Conservation (phyloP, 2,888 invertebrate species). For the Pachymerium ferrugineum region DNA sequence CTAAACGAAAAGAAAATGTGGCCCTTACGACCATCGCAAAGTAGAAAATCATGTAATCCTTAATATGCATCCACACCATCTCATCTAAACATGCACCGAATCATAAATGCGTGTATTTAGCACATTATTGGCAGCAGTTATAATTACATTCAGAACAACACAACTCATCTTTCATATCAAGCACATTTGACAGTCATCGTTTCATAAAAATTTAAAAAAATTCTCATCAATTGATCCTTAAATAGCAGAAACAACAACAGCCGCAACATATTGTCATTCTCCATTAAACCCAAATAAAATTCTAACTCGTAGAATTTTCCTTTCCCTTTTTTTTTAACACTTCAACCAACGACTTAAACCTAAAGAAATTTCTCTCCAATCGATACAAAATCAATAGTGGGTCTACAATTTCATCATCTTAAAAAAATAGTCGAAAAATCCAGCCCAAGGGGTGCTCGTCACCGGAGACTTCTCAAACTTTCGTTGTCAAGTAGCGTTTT, state of each 20-base stretch:
- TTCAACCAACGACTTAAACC: background rate
- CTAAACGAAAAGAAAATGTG: background rate
- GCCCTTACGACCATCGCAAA: conserved; percentile 4
- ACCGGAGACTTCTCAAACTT: background rate
- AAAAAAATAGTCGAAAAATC: background rate
- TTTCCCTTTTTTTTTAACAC: background rate
- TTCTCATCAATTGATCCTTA: background rate
- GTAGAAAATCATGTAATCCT: conserved; percentile 18
- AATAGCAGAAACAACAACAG: background rate
- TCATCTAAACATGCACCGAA: background rate
- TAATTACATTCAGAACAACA: background rate
- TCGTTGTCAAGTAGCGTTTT: conserved; percentile 6
- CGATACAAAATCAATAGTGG: background rate
- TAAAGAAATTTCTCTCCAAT: background rate
- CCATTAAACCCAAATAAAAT: background rate
- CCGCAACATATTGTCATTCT: background rate
- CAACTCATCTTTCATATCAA: background rate
- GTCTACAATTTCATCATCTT: background rate
- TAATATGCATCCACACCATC: background rate
- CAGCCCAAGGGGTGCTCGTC: background rate
- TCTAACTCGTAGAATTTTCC: background rate
- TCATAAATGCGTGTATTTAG: background rate
- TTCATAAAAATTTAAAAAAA: background rate
- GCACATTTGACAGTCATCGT: background rate
- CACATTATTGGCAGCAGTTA: background rate